Evolutionary conservation across 2,888 invertebrate species (phyloP).

Genomic region (Caenorhabditis sp.): DNA sequence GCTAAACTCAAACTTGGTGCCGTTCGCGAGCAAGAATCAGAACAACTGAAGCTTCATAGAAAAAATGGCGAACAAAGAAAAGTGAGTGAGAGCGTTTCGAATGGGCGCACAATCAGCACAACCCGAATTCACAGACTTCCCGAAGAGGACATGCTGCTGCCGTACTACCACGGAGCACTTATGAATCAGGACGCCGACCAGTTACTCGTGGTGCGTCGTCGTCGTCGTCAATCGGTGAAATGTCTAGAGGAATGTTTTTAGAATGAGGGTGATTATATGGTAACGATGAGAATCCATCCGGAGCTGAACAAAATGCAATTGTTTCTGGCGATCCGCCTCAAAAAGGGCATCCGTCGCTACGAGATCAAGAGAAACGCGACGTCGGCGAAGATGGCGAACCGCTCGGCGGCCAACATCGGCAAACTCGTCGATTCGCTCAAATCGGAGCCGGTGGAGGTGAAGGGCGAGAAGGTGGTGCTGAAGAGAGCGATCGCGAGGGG

Average conservation of each 20-base stretch:
- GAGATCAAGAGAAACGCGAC: conserved; percentile 54
- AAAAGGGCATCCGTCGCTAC: conserved; percentile 52
- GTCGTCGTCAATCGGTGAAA: not conserved
- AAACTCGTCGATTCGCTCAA: conserved; percentile 60
- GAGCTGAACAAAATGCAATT: conserved; percentile 43
- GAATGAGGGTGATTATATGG: conserved; percentile 57
- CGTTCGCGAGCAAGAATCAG: too few relatives aligned
- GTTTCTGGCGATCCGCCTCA: conserved; percentile 51
- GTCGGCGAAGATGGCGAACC: conserved; percentile 33
- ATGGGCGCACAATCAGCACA: too few relatives aligned
- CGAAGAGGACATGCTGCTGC: conserved; percentile 57
- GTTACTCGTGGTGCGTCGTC: conserved; percentile 57
- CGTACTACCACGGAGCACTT: conserved; percentile 72
- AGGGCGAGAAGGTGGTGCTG: conserved; percentile 59
- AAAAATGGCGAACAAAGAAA: too few relatives aligned
- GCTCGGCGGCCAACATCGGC: conserved; percentile 48
- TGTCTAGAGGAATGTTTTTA: not conserved
- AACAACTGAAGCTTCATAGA: too few relatives aligned
- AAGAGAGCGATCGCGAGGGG: conserved; percentile 66
- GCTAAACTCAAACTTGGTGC: too few relatives aligned
- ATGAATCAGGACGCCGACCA: conserved; percentile 71
- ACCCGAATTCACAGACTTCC: too few relatives aligned
- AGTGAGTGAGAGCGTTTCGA: too few relatives aligned
- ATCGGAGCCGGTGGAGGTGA: conserved; percentile 51
- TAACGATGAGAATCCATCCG: conserved; percentile 35